Conservation (phyloP, 2,888 invertebrate genomes). For the Erebia aethiops region DNA sequence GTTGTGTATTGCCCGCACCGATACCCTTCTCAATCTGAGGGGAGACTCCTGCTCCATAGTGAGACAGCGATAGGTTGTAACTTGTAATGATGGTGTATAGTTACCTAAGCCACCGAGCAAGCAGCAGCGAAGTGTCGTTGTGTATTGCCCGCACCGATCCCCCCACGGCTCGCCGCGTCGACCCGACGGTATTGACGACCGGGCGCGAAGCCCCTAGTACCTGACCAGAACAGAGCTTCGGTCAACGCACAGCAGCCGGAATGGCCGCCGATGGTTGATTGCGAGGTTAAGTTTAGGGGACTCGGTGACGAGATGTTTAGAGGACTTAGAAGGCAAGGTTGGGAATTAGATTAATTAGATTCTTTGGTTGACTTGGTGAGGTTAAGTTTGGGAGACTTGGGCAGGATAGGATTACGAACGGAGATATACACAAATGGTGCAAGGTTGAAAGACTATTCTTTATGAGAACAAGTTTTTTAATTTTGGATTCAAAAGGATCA, state of each 20-base stretch:
- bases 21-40: too few relatives aligned
- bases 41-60: too few relatives aligned
- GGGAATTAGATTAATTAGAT: neutral
- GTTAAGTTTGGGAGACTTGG: too few relatives aligned
- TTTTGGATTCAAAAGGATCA: neutral
- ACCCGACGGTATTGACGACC: conserved; percentile 74
- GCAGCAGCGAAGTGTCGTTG: conserved; percentile 65
- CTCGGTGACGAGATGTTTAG: too few relatives aligned
- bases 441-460: too few relatives aligned
- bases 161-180: conserved; percentile 74
- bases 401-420: too few relatives aligned
- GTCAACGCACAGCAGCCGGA: conserved; percentile 59
- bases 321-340: neutral
- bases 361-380: too few relatives aligned
- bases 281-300: conserved; percentile 1
- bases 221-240: conserved; percentile 72
- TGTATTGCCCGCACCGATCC: conserved; percentile 74
- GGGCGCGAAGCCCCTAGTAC: conserved; percentile 81
- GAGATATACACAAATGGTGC: too few relatives aligned
- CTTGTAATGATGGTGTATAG: neutral
- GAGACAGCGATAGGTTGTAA: too few relatives aligned
- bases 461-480: neutral
- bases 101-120: conserved; percentile 74
- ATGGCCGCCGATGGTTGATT: conserved; percentile 53
- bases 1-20: too few relatives aligned